These are phyloP conservation scores for Gymnoscopelus microlampas DNA, from an alignment of 2,797 vertebrate species.

Conservation along the genomic window DNA sequence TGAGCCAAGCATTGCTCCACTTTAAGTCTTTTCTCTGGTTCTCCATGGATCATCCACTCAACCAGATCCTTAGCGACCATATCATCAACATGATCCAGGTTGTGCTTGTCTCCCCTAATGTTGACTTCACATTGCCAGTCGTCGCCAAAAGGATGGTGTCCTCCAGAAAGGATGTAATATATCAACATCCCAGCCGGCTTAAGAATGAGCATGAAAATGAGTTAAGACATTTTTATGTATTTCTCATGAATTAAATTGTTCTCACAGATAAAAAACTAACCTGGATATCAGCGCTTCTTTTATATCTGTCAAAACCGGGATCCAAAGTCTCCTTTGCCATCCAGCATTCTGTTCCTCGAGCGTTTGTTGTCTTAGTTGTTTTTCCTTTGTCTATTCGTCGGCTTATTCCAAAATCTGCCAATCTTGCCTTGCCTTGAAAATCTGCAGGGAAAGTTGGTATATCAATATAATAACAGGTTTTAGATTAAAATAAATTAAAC, in stretches of 20 bases:
- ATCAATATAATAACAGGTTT: too few relatives aligned
- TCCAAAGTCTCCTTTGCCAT: constrained; percentile 44
- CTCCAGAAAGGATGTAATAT: constrained; percentile 1
- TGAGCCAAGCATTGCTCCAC: too few relatives aligned
- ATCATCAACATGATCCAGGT: constrained; percentile 33
- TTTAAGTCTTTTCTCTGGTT: too few relatives aligned
- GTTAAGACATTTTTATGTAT: too few relatives aligned
- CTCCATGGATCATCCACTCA: background rate
- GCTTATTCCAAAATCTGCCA: constrained; percentile 61
- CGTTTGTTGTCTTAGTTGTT: constrained; percentile 40
- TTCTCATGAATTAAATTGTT: background rate
- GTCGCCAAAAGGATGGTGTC: constrained; percentile 56
- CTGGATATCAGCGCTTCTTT: too few relatives aligned
- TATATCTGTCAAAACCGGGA: background rate
- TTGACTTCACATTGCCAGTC: constrained; percentile 34
- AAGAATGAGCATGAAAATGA: background rate
- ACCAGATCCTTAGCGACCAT: constrained; percentile 45
- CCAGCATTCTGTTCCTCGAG: constrained; percentile 54
- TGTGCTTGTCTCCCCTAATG: constrained; percentile 37
- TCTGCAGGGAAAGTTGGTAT: background rate
- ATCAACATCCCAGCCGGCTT: constrained; percentile 16
- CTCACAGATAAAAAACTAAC: too few relatives aligned
- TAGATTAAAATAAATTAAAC: too few relatives aligned
- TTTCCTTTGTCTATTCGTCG: constrained; percentile 24
- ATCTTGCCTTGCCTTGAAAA: constrained; percentile 33